phyloP scores from a whole-genome alignment of 2,797 vertebrate species.

The Cryptoblepharus egeriae region DNA sequence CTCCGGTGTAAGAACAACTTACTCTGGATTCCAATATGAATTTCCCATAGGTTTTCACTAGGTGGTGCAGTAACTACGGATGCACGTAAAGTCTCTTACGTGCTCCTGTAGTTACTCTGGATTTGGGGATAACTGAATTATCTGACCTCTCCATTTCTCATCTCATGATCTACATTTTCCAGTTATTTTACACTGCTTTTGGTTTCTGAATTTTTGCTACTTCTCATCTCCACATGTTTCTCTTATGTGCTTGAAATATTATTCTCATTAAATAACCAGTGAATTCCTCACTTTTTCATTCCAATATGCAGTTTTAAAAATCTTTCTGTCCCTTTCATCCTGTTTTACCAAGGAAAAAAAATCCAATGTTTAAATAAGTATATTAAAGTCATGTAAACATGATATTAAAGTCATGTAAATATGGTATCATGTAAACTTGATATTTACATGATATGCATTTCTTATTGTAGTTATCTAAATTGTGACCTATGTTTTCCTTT shows the following conservation, averaged over 20 bases:
- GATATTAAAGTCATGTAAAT: no score
- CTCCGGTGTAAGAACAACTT: no score
- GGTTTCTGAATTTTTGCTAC: neutral
- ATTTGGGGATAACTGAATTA: neutral
- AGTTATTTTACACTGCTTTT: neutral
- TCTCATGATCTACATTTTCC: neutral
- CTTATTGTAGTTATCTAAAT: neutral
- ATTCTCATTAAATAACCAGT: neutral
- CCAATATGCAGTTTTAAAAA: neutral
- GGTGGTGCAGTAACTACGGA: no score
- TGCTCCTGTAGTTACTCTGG: no score
- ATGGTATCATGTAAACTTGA: no score
- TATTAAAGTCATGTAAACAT: no score
- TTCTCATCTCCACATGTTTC: neutral
- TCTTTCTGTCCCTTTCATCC: neutral
- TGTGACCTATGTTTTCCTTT: neutral
- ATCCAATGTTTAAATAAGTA: neutral
- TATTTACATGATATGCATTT: no score
- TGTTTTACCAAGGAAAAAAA: neutral
- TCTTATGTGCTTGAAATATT: neutral
- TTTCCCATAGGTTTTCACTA: no score
- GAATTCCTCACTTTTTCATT: neutral
- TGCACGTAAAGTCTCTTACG: no score
- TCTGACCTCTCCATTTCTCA: neutral
- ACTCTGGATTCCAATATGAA: no score